A percentile compares a stretch with the other conserved stretches of the same genome.
These are phyloP conservation scores for Catalaphyllia jardinei DNA, from an alignment of 64 coral and sea anemone genomes.

Conservation along the genomic window DNA sequence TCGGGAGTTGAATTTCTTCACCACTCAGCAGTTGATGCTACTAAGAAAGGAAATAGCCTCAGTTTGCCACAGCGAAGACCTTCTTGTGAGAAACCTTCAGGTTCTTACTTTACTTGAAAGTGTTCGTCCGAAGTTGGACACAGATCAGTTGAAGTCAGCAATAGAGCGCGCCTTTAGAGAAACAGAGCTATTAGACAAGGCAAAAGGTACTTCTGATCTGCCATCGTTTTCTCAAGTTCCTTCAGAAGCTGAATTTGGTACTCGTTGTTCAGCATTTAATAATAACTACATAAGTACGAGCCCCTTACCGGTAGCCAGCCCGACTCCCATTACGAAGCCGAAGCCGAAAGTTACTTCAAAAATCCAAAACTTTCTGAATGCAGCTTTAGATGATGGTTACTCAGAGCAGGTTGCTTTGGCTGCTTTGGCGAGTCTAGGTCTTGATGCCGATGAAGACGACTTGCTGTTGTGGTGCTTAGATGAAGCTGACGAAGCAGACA, in stretches of 20 bases:
- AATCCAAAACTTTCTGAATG: not conserved
- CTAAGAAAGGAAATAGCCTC: constrained; percentile 57
- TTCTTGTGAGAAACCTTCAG: constrained; percentile 30
- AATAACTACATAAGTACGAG: not conserved
- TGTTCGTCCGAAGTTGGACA: constrained; percentile 29
- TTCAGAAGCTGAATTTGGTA: not conserved
- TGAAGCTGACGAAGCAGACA: constrained; percentile 34
- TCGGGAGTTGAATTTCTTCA: constrained; percentile 67
- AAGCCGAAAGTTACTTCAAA: constrained; percentile 12
- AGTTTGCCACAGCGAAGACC: not conserved
- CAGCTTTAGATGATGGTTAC: constrained; percentile 26
- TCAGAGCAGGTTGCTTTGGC: constrained; percentile 24
- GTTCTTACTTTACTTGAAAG: constrained; percentile 65
- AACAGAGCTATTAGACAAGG: not conserved
- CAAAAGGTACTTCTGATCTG: not conserved
- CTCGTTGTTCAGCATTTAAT: not conserved
- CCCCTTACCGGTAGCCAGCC: not conserved
- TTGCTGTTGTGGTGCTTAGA: constrained; percentile 30
- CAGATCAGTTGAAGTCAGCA: not conserved
- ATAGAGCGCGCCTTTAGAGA: constrained; percentile 31
- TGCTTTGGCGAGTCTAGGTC: constrained; percentile 31
- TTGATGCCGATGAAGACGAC: constrained; percentile 44
- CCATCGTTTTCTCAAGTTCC: not conserved
- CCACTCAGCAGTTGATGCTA: constrained; percentile 64
- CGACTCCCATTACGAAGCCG: not conserved